Evolutionary conservation across 2,113 vertebrate species (phyloP).

Genomic region (Capreolus pygargus): DNA sequence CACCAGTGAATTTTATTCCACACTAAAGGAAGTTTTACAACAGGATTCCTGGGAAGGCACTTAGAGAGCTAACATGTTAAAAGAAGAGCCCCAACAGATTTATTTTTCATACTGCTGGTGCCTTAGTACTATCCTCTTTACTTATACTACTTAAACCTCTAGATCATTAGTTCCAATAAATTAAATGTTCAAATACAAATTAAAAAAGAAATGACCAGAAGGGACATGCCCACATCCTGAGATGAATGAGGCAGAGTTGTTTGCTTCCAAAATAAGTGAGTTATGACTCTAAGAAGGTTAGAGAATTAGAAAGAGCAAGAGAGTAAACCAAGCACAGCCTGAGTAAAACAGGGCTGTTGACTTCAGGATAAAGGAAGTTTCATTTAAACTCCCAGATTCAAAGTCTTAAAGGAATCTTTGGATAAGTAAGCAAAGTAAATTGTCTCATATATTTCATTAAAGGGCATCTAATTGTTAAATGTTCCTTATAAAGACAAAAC

Average conservation of each 20-base stretch:
- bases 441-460: neutral
- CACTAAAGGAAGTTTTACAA: neutral
- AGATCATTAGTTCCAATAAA: neutral
- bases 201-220: neutral
- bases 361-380: neutral
- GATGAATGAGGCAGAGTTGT: neutral
- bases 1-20: slow-evolving; percentile 33
- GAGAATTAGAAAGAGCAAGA: neutral
- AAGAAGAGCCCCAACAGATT: neutral
- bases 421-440: neutral
- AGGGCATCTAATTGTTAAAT: neutral
- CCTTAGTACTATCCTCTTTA: neutral
- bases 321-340: neutral
- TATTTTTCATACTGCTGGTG: neutral
- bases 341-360: neutral
- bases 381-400: neutral
- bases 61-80: slow-evolving; percentile 17
- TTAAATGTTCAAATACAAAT: slow-evolving; percentile 19
- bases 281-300: neutral
- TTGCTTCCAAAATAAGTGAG: neutral
- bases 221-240: neutral
- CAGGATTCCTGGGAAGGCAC: slow-evolving; percentile 60
- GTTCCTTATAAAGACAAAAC: neutral
- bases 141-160: neutral
- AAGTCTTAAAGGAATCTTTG: neutral